These are phyloP conservation scores for Penaeus japonicus DNA, from an alignment of 1,140 invertebrate species.

Conservation along the genomic window DNA sequence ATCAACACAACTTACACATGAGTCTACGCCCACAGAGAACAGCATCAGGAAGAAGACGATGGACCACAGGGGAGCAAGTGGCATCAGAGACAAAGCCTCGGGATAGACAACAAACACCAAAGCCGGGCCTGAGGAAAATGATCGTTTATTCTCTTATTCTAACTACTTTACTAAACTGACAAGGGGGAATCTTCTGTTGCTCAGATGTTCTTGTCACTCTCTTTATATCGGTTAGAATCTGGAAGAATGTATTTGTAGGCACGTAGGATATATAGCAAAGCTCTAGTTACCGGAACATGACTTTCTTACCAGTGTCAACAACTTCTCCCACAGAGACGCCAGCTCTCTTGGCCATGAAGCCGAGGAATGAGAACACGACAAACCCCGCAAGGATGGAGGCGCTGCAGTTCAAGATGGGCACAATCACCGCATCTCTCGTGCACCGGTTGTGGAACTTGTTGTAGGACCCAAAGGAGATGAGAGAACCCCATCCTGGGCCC, in stretches of 20 bases:
- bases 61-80: slow-evolving; percentile 67
- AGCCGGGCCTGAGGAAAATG: slow-evolving; percentile 62
- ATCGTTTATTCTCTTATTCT: too few relatives aligned
- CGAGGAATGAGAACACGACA: slow-evolving; percentile 67
- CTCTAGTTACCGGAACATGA: neutral
- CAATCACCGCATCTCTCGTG: slow-evolving; percentile 52
- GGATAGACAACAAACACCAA: slow-evolving; percentile 69
- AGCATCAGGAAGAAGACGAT: slow-evolving; percentile 68
- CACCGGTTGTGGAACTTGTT: slow-evolving; percentile 68
- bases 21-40: slow-evolving; percentile 63
- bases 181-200: too few relatives aligned
- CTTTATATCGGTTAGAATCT: too few relatives aligned
- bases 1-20: slow-evolving; percentile 23
- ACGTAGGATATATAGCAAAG: neutral
- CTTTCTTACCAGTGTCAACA: slow-evolving; percentile 48
- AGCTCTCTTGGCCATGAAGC: slow-evolving; percentile 77
- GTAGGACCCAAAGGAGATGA: slow-evolving; percentile 82
- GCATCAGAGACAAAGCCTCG: slow-evolving; percentile 68
- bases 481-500: slow-evolving; percentile 83
- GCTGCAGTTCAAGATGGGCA: slow-evolving; percentile 56
- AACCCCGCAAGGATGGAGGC: slow-evolving; percentile 59
- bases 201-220: too few relatives aligned
- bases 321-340: slow-evolving; percentile 61
- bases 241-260: neutral
- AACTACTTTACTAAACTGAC: too few relatives aligned